Evolutionary conservation across 2,797 vertebrate species (phyloP), one percentile per base, ranked within the genome.

Genomic region (Oryzias sinensis): DNA sequence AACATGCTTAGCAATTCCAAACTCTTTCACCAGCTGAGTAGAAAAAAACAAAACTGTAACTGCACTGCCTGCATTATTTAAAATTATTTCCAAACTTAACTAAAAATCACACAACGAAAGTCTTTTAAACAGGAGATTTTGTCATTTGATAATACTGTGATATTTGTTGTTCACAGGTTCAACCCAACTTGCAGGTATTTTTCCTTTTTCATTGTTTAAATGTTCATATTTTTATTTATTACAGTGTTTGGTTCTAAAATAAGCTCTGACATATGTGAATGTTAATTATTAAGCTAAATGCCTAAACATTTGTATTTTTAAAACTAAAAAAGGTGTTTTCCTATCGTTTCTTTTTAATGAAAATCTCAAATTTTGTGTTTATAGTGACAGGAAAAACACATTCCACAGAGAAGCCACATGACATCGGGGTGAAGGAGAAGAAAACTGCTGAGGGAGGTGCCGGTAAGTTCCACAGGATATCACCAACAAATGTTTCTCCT

Each of bases 81-180:
- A 37, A 37, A 13, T 37, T 37, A 37, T 37, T 3, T 37, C 33
- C 20, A 42, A 16, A 1, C 7, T n/a, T 16, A n/a, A 33, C 25
- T 37, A 5, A 40, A 22, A 22, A n/a, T 8, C 2, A 33, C 46
- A 40, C 11, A 50, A 5, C 15, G 11, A 4, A 16, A n/a, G 9
- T 14, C 18, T 14, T 14, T 5, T 3, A 2, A 18, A 14, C 45
- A 18, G 15, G 15, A 41, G 9, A 5, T 42, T 37, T 22, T 25
- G n/a, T 27, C 2, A 5, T 17, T 15, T 43, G n/a, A n/a, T 27
- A 17, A 20, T 5, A 13, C 16, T 3, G 9, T 45, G 1, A 24
- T 62, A 5, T 59, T 45, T 45, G 5, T 43, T 43, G 27, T 40
- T 52, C 25, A 27, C 58, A 82, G 77, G 0, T 61, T 0, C 0